phyloP scores from a whole-genome alignment of 23 tunicate species.

The Halocynthia roretzi region DNA sequence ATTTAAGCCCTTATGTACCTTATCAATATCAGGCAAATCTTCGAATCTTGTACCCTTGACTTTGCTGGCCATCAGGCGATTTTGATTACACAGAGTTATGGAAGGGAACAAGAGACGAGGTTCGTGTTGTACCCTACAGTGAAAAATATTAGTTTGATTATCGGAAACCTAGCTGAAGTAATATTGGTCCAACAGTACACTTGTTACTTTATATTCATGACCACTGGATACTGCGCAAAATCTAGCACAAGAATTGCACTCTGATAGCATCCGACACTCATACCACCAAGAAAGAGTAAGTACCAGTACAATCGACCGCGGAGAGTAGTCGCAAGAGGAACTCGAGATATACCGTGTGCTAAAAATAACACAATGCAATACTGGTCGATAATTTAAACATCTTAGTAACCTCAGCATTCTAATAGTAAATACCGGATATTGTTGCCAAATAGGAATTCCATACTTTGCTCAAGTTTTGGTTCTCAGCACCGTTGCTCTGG shows the following conservation, averaged over 20 bases:
- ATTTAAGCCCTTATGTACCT: neutral
- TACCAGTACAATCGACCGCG: conserved; percentile 5
- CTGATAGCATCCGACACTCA: conserved; percentile 8
- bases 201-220: conserved; percentile 3
- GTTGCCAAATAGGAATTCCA: too few species aligned
- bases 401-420: too few species aligned
- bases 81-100: neutral
- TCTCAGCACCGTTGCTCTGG: too few species aligned
- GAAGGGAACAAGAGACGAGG: neutral
- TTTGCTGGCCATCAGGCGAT: conserved; percentile 3
- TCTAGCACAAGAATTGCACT: neutral
- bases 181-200: neutral
- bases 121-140: neutral
- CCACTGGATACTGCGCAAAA: neutral
- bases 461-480: too few species aligned
- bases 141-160: neutral
- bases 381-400: too few species aligned
- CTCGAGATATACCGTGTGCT: conserved; percentile 3
- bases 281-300: conserved; percentile 1
- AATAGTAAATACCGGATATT: too few species aligned
- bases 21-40: conserved; percentile 3
- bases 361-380: neutral
- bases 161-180: neutral
- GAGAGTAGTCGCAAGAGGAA: neutral
- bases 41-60: conserved; percentile 2